phyloP scores from a whole-genome alignment of 1,140 invertebrate genomes.

The Meloidogyne exigua region DNA sequence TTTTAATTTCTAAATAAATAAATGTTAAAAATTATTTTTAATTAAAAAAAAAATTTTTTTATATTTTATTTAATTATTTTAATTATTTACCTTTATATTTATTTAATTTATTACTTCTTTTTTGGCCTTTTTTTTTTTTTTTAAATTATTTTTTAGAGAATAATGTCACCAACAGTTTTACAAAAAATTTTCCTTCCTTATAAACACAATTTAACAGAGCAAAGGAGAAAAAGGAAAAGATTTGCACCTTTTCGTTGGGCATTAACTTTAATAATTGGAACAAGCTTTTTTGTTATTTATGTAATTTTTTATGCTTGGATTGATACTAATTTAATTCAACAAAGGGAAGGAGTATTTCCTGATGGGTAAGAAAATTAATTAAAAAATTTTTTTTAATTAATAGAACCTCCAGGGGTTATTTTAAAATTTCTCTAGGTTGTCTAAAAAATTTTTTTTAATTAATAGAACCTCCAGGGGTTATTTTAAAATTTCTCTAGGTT shows the following conservation, averaged over 20 bases:
- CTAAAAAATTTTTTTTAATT: too few species aligned
- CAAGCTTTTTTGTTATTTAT: conserved; percentile 33
- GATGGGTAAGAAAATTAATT: conserved; percentile 22
- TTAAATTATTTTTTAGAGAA: not conserved
- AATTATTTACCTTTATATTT: too few species aligned
- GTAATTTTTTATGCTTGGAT: conserved; percentile 19
- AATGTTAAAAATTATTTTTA: too few species aligned
- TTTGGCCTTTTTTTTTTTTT: too few species aligned
- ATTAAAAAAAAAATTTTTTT: too few species aligned
- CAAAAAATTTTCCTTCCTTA: not conserved
- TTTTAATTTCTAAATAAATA: too few species aligned
- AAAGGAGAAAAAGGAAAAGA: not conserved
- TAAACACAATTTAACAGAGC: not conserved
- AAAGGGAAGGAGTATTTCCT: conserved; percentile 12
- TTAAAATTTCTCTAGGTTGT: too few species aligned
- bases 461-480: too few species aligned
- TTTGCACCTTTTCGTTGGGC: conserved; percentile 15
- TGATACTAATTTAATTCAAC: conserved; percentile 5
- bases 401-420: not conserved
- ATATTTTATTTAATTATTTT: too few species aligned
- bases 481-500: too few species aligned
- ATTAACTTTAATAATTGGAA: conserved; percentile 20
- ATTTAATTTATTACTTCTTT: too few species aligned
- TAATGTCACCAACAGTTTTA: not conserved
- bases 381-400: not conserved